phyloP scores from a whole-genome alignment of 2,797 vertebrate genomes.

The Iguana delicatissima region DNA sequence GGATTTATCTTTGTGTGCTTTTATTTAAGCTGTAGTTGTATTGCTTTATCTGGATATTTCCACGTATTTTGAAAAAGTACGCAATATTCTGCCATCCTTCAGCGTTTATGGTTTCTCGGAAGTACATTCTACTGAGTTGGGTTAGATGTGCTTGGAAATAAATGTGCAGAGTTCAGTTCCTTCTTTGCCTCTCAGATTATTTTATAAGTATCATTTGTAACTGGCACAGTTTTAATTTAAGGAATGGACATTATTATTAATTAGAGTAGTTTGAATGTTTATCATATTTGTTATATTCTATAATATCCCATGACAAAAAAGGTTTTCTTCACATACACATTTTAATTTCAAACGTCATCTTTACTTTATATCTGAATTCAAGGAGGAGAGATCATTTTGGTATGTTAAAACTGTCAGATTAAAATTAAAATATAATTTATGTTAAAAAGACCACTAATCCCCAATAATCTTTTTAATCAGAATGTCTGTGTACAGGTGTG shows the following conservation, averaged over 20 bases:
- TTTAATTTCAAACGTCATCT: background rate
- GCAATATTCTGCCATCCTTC: background rate
- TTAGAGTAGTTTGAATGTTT: background rate
- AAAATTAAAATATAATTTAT: background rate
- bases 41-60: background rate
- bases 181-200: fast-evolving
- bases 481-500: background rate
- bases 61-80: background rate
- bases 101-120: background rate
- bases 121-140: background rate
- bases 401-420: background rate
- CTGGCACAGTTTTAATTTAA: background rate
- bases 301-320: background rate
- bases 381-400: background rate
- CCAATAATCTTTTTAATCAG: background rate
- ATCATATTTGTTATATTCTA: background rate
- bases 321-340: background rate
- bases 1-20: background rate
- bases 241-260: background rate
- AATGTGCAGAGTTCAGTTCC: background rate
- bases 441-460: background rate
- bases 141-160: fast-evolving
- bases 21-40: background rate
- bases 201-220: background rate
- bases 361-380: background rate